These are phyloP conservation scores for Sphyrna mokarran DNA, from an alignment of 2,113 vertebrate species.

Conservation along the genomic window DNA sequence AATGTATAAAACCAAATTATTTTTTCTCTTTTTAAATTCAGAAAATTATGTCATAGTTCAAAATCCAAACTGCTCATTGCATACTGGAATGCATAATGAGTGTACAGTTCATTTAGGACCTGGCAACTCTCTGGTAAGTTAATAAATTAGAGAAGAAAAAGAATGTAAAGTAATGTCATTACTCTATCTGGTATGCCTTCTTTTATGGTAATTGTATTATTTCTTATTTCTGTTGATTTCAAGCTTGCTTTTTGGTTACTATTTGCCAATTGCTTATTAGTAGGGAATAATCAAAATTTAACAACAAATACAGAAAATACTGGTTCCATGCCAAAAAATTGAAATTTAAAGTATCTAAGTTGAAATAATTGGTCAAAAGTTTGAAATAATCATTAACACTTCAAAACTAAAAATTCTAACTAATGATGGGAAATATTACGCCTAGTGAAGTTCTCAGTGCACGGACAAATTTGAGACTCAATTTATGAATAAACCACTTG, in stretches of 20 bases:
- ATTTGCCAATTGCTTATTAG: not conserved
- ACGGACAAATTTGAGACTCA: not conserved
- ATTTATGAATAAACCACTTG: not conserved
- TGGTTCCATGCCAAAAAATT: not conserved
- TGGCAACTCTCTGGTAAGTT: not conserved
- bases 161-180: not conserved
- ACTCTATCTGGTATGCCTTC: not conserved
- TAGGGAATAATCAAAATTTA: not conserved
- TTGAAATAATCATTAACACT: not conserved
- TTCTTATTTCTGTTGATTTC: not conserved
- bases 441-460: not conserved
- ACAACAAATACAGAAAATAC: not conserved
- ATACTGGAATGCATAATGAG: not conserved
- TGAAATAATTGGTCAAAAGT: not conserved
- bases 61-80: not conserved
- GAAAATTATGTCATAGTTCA: not conserved
- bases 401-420: not conserved
- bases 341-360: not conserved
- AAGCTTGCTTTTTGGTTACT: not conserved
- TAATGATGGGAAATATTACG: not conserved
- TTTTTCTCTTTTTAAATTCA: not conserved
- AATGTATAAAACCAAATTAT: not conserved
- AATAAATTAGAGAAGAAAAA: not conserved
- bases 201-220: not conserved
- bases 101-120: not conserved